Evolutionary conservation across 1,140 invertebrate genomes (phyloP).

Genomic region (Armadillidium nasatum): DNA sequence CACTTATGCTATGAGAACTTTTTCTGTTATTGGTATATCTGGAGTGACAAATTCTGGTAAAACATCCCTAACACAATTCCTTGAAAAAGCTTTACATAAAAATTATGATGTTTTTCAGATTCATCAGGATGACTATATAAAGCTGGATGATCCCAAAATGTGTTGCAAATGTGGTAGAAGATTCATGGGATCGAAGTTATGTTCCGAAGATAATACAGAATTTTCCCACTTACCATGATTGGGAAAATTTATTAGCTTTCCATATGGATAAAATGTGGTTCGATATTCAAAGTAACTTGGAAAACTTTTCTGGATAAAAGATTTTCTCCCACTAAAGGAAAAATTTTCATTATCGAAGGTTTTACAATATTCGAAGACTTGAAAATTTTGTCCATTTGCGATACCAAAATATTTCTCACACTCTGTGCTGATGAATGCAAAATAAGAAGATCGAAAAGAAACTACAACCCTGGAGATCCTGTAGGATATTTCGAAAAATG

Average conservation of each 20-base stretch:
- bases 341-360: not conserved
- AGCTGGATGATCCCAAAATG: not conserved
- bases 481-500: not conserved
- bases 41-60: not conserved
- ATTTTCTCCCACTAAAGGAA: not conserved
- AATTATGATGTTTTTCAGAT: not conserved
- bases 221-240: not conserved
- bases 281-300: not conserved
- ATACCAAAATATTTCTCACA: not conserved
- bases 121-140: not conserved
- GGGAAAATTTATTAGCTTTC: not conserved
- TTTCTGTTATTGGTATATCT: not conserved
- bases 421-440: not conserved
- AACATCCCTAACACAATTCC: not conserved
- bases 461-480: not conserved
- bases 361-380: not conserved
- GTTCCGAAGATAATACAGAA: not conserved
- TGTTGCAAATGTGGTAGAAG: not conserved
- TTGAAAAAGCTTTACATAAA: not conserved
- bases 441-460: constrained; percentile 2
- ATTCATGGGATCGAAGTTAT: not conserved
- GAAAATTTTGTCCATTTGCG: not conserved
- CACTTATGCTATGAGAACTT: not conserved
- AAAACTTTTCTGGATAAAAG: not conserved
- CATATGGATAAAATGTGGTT: not conserved